These are phyloP conservation scores for Ruditapes philippinarum DNA, from an alignment of 1,140 invertebrate species.

Conservation along the genomic window DNA sequence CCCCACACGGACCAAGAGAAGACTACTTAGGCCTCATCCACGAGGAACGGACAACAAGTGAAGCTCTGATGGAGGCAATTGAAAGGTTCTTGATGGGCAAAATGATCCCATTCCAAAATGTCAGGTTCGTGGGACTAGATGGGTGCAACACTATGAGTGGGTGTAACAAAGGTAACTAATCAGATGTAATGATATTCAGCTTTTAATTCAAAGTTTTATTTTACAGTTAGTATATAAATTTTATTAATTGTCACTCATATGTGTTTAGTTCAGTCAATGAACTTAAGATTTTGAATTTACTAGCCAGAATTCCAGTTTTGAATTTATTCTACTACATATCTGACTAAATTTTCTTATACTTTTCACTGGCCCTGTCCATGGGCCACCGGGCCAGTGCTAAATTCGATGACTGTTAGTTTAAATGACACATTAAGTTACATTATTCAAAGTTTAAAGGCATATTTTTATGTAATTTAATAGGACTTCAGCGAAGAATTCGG, in stretches of 20 bases:
- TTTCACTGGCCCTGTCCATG: no score
- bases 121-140: constrained; percentile 55
- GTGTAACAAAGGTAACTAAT: constrained; percentile 43
- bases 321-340: no score
- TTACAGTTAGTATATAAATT: no score
- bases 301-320: not conserved
- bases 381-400: no score
- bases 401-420: no score
- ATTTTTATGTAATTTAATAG: constrained; percentile 6
- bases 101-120: not conserved
- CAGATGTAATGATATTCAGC: no score
- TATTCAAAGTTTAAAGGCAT: not conserved
- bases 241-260: not conserved
- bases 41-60: not conserved
- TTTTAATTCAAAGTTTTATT: no score
- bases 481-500: constrained; percentile 58
- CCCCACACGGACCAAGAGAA: not conserved
- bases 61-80: not conserved
- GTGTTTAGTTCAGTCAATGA: not conserved
- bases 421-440: not conserved
- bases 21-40: constrained; percentile 7
- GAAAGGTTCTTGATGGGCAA: constrained; percentile 3
- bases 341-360: no score
- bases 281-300: not conserved
- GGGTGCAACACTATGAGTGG: constrained; percentile 62